Base-by-base conservation (phyloP, 2,113 vertebrate species). In the Megaleporinus macrocephalus region DNA sequence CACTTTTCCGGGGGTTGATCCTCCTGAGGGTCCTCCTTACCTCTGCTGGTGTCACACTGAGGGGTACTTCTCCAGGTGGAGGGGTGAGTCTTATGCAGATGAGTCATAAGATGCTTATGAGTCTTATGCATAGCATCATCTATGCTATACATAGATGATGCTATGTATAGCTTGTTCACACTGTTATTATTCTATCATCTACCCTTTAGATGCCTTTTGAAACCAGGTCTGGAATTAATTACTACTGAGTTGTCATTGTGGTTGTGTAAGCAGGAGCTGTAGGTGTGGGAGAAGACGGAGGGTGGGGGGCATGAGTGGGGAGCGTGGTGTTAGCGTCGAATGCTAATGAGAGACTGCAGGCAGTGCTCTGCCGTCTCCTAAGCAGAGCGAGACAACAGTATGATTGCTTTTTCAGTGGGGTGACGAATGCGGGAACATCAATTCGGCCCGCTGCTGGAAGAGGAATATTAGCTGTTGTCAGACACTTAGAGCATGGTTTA, bases 391-490 rank as follows among this genome's bases (percentile, higher is more conserved):
- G 88, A 91, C 90, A 90, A 89, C 88, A 18, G 80, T 85, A 88
- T 93, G 93, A 93, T 95, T 94, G 94, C 93, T 92, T 93, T 92
- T 92, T 87, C 89, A 87, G 89, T 78, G 18, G 88, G 83, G 88
- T 90, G 91, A 92, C 90, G 87, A 91, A 93, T 91, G 86, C 88
- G 88, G 86, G 89, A 94, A 92, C 92, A 94, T 93, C 87, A 90
- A 94, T 94, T 93, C 72, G 92, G 75, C 82, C 85, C 82, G 89
- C 88, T 79, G 79, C 83, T 90, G 91, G 90, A 91, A 82, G 89
- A 92, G 91, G 90, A 92, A 93, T 93, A 94, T 95, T 93, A 93
- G 91, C 92, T 91, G 91, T 93, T 93, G 92, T 93, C 92, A 92
- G 92, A 92, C 92, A 92, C 88, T 93, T 91, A 91, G 88, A 90